Percentiles rank a stretch among this genome's conserved stretches.
phyloP scores from a whole-genome alignment of 2,888 invertebrate genomes.

The Polietes domitor region DNA sequence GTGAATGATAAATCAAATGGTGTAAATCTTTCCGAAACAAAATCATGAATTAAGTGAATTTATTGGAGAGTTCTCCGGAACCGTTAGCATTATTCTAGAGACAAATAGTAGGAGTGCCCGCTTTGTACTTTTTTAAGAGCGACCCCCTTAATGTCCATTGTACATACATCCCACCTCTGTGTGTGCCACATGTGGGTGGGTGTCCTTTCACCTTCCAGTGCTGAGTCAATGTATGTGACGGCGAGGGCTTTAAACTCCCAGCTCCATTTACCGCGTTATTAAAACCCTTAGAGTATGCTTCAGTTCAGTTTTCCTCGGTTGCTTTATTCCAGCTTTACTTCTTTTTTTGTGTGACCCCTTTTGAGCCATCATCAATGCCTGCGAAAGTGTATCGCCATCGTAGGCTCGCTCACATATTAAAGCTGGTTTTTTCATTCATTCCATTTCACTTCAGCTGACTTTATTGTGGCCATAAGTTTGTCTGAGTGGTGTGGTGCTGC shows the following conservation, averaged over 20 bases:
- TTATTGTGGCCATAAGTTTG: constrained; percentile 1
- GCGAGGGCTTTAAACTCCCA: not conserved
- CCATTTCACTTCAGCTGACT: not conserved
- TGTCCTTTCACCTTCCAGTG: not conserved
- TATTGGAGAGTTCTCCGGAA: too few species aligned
- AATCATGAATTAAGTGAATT: too few species aligned
- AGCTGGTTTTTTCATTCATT: constrained; percentile 23
- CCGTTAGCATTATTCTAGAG: too few species aligned
- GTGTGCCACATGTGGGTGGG: not conserved
- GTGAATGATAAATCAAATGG: too few species aligned
- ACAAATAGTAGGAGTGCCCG: too few species aligned
- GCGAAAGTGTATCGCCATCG: too few species aligned
- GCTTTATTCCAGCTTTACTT: too few species aligned
- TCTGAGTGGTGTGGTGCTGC: not conserved
- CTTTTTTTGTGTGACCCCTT: too few species aligned
- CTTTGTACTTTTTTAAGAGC: too few species aligned
- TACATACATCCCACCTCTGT: not conserved
- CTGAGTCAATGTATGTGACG: not conserved
- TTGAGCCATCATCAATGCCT: too few species aligned
- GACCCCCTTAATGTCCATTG: too few species aligned
- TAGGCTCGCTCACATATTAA: not conserved
- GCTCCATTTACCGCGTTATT: not conserved
- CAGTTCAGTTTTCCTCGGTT: not conserved
- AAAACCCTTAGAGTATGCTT: not conserved
- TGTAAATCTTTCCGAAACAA: too few species aligned